Conservation (phyloP, 2,888 invertebrate genomes). For the Coleophora flavipennella region DNA sequence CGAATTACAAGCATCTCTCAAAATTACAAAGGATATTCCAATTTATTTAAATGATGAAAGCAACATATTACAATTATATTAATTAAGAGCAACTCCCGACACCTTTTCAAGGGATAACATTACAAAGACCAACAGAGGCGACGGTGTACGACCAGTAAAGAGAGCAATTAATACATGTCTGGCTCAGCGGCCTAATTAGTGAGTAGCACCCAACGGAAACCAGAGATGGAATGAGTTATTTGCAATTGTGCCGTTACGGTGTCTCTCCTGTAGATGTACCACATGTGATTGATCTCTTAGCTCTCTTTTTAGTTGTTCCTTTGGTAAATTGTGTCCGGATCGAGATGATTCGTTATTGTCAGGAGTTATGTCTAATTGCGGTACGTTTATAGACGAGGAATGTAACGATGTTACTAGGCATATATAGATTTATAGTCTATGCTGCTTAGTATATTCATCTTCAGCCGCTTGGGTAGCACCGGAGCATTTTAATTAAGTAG, state of each 20-base stretch:
- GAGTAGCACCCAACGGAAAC: slow-evolving; percentile 53
- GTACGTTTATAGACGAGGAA: no score
- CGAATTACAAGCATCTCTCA: slow-evolving; percentile 19
- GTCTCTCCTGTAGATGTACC: no score
- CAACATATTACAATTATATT: slow-evolving; percentile 44
- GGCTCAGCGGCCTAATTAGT: slow-evolving; percentile 58
- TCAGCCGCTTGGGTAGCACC: slow-evolving; percentile 10
- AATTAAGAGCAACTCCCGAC: slow-evolving; percentile 56
- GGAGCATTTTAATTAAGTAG: neutral
- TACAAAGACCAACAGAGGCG: slow-evolving; percentile 21
- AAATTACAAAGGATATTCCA: slow-evolving; percentile 35
- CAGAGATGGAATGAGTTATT: slow-evolving; percentile 56
- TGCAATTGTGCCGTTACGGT: slow-evolving; percentile 34
- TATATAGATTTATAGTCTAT: no score
- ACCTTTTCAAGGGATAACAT: slow-evolving; percentile 49
- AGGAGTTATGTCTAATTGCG: no score
- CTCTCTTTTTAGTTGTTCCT: no score
- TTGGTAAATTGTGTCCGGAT: no score
- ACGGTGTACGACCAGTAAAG: slow-evolving; percentile 33
- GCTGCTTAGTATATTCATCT: neutral
- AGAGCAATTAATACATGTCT: slow-evolving; percentile 65
- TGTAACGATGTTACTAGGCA: no score
- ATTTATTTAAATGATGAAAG: slow-evolving; percentile 37
- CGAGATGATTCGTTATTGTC: no score
- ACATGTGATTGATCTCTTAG: no score